Conservation (phyloP, 1,140 invertebrate genomes). For the Notospermus geniculatus region DNA sequence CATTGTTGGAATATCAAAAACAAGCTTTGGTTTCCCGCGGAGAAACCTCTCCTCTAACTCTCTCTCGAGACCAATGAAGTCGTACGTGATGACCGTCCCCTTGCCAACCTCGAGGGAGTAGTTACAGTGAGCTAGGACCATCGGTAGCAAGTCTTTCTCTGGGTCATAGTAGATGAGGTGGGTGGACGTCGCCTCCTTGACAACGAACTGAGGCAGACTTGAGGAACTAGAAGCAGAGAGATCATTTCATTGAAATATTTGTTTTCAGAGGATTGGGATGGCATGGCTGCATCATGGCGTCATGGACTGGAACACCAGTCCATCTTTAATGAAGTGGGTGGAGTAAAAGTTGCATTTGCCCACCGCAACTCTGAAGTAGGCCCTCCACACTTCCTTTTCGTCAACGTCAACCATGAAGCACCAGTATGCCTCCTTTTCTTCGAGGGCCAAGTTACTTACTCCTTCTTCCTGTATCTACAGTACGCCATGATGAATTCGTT, state of each 20-base stretch:
- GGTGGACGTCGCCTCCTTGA: slow-evolving; percentile 21
- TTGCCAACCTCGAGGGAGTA: slow-evolving; percentile 36
- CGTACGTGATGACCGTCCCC: slow-evolving; percentile 30
- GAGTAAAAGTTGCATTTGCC: too few relatives aligned
- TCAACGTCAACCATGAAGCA: too few relatives aligned
- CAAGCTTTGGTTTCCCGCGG: slow-evolving; percentile 25
- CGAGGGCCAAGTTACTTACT: slow-evolving; percentile 6
- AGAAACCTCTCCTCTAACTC: slow-evolving; percentile 31
- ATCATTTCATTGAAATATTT: too few relatives aligned
- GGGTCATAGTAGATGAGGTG: slow-evolving; percentile 38
- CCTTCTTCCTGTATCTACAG: slow-evolving; percentile 19
- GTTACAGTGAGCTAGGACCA: slow-evolving; percentile 38
- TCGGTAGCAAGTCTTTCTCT: slow-evolving; percentile 35
- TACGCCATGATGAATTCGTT: slow-evolving; percentile 38
- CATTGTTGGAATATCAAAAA: slow-evolving; percentile 35
- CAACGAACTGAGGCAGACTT: slow-evolving; percentile 19
- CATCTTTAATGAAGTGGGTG: too few relatives aligned
- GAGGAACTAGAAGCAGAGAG: slow-evolving; percentile 15
- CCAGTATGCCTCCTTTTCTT: too few relatives aligned
- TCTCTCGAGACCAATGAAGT: slow-evolving; percentile 31
- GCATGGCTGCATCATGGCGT: neutral
- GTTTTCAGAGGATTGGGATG: neutral
- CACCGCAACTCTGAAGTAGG: too few relatives aligned
- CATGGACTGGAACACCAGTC: too few relatives aligned
- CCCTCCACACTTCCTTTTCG: too few relatives aligned